Conservation (phyloP, 2,888 invertebrate species). For the Entomobrya proxima region DNA sequence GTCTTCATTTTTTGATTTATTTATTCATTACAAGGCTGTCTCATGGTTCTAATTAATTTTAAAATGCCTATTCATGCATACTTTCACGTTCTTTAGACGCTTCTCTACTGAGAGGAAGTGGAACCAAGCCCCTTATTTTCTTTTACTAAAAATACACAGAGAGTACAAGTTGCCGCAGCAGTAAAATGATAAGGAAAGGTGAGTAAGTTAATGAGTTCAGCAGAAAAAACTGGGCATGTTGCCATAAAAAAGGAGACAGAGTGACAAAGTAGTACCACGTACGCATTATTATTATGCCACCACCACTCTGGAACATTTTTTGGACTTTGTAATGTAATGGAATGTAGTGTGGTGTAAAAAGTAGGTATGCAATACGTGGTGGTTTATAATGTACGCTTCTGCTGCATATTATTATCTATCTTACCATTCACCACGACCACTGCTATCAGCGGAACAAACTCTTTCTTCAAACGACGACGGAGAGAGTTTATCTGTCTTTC, state of each 20-base stretch:
- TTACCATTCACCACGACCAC: constrained; percentile 3
- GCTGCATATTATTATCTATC: constrained; percentile 32
- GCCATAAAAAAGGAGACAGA: constrained; percentile 35
- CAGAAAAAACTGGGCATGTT: constrained; percentile 20
- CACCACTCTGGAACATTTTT: neutral
- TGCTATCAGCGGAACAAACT: constrained; percentile 3
- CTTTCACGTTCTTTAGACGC: constrained; percentile 11
- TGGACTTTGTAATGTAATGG: neutral
- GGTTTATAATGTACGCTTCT: constrained; percentile 24
- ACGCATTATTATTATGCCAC: constrained; percentile 34
- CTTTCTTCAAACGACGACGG: neutral
- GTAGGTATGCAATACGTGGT: constrained; percentile 3
- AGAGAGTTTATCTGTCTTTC: neutral
- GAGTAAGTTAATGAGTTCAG: constrained; percentile 51
- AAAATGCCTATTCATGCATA: constrained; percentile 10
- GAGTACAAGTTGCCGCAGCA: neutral
- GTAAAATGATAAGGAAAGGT: constrained; percentile 49
- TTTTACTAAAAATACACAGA: no score
- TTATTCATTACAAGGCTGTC: constrained; percentile 23
- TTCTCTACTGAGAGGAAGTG: no score
- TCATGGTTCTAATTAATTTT: constrained; percentile 42
- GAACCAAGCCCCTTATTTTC: no score
- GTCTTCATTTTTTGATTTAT: constrained; percentile 34
- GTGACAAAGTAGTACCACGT: constrained; percentile 29
- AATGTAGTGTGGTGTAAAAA: neutral